Evolutionary conservation across 2,888 invertebrate genomes (phyloP), one percentile per base, ranked within the genome.

Genomic region (Eurytoma adleriae): DNA sequence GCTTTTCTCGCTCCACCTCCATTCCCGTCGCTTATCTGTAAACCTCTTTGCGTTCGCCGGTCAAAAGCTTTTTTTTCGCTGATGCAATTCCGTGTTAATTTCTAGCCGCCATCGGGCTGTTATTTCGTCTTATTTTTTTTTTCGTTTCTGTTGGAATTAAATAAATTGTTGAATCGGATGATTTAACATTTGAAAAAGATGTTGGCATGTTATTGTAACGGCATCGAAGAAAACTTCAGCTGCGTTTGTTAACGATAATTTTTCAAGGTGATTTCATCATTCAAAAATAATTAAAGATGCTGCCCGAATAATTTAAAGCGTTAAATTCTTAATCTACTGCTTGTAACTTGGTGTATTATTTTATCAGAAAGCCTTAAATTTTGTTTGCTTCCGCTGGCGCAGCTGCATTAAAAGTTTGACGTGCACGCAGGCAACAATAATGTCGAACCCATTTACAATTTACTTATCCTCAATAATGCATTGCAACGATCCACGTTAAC

Each of bases 191-290:
- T 40, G 16, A 5, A 40, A 64, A 30, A 64, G 16, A 40, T 1
- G 40, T 7, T 10, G 40, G 40, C 10, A 10, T 40, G 40, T 40
- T 40, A 40, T 40, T 40, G 40, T 40, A 40, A 40, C 40, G 7
- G 5, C 40, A 40, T 10, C 40, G 40, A 40, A 40, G 40, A 0
- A 40, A 40, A 40, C 10, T 16, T 14, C n/a, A 30, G 40, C 62
- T 4, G 62, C 30, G 16, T 64, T 64, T 30, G 62, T n/a, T 30
- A 64, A 18, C n/a, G 62, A n/a, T 40, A 30, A 64, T 64, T 18
- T 30, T 64, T 18, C 30, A 30, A 40, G 40, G 62, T 12, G 27
- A 40, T 64, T 40, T 64, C 62, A 12, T n/a, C 62, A 30, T 16
- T 64, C 40, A 27, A 54, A 54, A n/a, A 54, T n/a, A 54, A 54